Evolutionary conservation across 1,140 invertebrate genomes (phyloP).

Genomic region (Nephila pilipes): DNA sequence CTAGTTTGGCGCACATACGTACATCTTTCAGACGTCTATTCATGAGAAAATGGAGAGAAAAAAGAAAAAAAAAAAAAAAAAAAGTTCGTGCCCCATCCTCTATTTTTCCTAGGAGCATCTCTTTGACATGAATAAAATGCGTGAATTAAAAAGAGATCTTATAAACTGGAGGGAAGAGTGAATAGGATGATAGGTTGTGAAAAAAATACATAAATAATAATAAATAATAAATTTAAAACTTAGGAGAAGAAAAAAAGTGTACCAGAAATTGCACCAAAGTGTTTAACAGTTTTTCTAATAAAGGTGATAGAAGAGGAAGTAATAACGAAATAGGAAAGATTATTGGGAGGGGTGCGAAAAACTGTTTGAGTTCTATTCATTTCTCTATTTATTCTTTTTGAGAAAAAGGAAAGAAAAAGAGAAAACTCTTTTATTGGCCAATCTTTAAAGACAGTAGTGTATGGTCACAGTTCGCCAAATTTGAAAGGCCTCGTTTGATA

Average conservation of each 20-base stretch:
- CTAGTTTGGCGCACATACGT: background rate
- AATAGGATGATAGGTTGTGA: constrained; percentile 10
- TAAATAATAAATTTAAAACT: background rate
- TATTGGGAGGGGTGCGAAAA: constrained; percentile 60
- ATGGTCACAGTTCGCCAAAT: constrained; percentile 51
- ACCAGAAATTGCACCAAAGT: constrained; percentile 8
- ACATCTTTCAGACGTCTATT: constrained; percentile 34
- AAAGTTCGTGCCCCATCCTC: background rate
- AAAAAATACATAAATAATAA: background rate
- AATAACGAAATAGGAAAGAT: constrained; percentile 21
- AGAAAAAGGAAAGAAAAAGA: too few relatives aligned
- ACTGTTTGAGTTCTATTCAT: constrained; percentile 68
- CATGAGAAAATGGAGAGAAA: constrained; percentile 37
- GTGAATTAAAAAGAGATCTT: constrained; percentile 15
- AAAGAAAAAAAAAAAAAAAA: constrained; percentile 6
- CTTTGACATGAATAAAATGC: constrained; percentile 9
- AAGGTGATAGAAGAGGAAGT: background rate
- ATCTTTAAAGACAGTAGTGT: constrained; percentile 16
- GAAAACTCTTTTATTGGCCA: constrained; percentile 14
- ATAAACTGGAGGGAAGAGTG: background rate
- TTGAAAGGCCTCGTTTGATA: constrained; percentile 27
- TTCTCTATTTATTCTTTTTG: constrained; percentile 14
- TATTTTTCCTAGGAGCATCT: background rate
- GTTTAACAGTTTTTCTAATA: constrained; percentile 15
- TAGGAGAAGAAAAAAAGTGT: background rate